Evolutionary conservation across 2,797 vertebrate species (phyloP).

Genomic region (Siniperca obscura): DNA sequence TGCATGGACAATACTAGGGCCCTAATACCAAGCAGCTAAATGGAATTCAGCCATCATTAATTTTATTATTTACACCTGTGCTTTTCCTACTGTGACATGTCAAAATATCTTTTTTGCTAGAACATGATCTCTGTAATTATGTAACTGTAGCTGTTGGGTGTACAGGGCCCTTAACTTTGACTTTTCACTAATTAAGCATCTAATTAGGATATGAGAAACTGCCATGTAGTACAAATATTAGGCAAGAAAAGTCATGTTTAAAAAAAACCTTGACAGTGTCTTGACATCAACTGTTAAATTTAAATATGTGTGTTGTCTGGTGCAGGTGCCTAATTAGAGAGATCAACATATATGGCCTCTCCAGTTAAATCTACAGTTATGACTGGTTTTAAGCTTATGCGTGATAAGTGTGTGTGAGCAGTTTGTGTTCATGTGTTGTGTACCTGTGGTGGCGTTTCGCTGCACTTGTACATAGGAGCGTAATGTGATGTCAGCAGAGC

Average conservation of each 20-base stretch:
- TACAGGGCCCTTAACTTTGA: neutral
- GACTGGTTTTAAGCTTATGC: neutral
- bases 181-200: neutral
- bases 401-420: neutral
- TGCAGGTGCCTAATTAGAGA: neutral
- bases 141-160: too few species aligned
- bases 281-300: neutral
- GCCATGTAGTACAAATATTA: neutral
- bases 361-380: neutral
- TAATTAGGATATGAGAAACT: neutral
- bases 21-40: too few species aligned
- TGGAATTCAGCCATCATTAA: too few species aligned
- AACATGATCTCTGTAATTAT: neutral
- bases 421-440: neutral
- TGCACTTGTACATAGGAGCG: constrained; percentile 94
- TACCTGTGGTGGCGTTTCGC: constrained; percentile 84
- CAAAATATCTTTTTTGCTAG: neutral
- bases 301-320: neutral
- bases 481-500: constrained; percentile 95
- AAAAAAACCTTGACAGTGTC: neutral
- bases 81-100: neutral
- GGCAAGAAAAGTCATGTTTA: neutral
- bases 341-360: neutral
- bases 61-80: too few species aligned
- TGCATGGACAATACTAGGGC: too few species aligned